Conservation (phyloP, 1,140 invertebrate species). For the Tetramorium simillimum region DNA sequence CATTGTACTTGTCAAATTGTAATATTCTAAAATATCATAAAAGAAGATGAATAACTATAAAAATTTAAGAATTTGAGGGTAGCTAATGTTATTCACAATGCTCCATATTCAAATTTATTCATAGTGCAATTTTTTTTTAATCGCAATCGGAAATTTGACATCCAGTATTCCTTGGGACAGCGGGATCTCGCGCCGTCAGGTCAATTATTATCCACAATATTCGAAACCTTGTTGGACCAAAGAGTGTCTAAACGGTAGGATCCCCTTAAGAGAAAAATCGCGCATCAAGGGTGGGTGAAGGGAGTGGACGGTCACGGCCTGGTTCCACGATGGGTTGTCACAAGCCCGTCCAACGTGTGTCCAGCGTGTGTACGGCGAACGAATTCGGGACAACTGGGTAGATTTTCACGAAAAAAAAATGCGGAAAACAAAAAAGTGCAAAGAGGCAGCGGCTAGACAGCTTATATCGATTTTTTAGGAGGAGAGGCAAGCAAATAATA, state of each 20-base stretch:
- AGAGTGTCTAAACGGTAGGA: constrained; percentile 57
- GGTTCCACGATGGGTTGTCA: constrained; percentile 58
- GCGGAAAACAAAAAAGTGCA: constrained; percentile 66
- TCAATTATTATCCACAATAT: constrained; percentile 71
- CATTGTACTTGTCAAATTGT: not conserved
- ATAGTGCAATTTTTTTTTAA: not conserved
- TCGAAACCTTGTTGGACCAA: constrained; percentile 71
- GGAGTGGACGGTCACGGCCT: constrained; percentile 24
- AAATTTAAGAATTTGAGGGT: not conserved
- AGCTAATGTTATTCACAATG: not conserved
- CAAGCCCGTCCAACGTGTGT: constrained; percentile 57
- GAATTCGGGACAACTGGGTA: not conserved
- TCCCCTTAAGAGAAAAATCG: constrained; percentile 16
- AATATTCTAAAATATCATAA: constrained; percentile 1
- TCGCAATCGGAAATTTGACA: not conserved
- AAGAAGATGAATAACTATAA: not conserved
- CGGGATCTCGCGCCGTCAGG: constrained; percentile 54
- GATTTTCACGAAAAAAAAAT: constrained; percentile 16
- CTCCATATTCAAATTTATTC: not conserved
- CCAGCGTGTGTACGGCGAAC: not conserved
- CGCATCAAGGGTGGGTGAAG: not conserved
- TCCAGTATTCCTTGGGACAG: constrained; percentile 1
- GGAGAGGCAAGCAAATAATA: constrained; percentile 72
- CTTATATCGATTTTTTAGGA: constrained; percentile 77
- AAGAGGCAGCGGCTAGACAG: constrained; percentile 82